phyloP scores from a whole-genome alignment of 2,888 invertebrate genomes.

The Phyto melanocephala region DNA sequence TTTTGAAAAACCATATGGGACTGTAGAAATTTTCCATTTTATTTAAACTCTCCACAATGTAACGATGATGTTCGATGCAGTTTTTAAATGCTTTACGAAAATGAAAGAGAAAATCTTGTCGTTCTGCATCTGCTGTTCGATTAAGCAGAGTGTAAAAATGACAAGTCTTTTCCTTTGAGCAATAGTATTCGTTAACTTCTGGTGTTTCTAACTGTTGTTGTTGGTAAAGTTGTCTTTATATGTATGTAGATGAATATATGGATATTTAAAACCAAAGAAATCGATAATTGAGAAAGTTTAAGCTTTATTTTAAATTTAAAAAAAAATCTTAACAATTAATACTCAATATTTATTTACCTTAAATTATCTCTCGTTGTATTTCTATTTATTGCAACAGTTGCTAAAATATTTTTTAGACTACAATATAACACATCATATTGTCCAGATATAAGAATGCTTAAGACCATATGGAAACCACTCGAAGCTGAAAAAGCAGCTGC shows the following conservation, averaged over 20 bases:
- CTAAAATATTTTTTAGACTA: slow-evolving; percentile 74
- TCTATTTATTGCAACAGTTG: slow-evolving; percentile 69
- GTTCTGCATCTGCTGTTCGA: not conserved
- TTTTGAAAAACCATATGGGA: slow-evolving; percentile 75
- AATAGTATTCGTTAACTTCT: slow-evolving; percentile 70
- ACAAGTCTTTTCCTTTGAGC: slow-evolving; percentile 64
- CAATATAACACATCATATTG: slow-evolving; percentile 74
- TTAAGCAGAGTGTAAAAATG: not conserved
- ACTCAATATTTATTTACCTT: slow-evolving; percentile 67
- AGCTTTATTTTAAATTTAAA: no score
- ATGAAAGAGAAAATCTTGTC: slow-evolving; percentile 61
- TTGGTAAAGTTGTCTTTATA: slow-evolving; percentile 65
- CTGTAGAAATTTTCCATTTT: slow-evolving; percentile 75
- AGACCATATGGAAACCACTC: slow-evolving; percentile 74
- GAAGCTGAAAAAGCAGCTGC: slow-evolving; percentile 71
- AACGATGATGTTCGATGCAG: slow-evolving; percentile 74
- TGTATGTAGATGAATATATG: no score
- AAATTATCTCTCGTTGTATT: slow-evolving; percentile 64
- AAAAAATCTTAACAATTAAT: no score
- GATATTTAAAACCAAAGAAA: no score
- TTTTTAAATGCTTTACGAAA: slow-evolving; percentile 68
- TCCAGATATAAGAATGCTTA: slow-evolving; percentile 72
- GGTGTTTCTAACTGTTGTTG: slow-evolving; percentile 66
- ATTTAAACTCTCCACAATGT: slow-evolving; percentile 70
- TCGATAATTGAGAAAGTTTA: no score